Conservation (phyloP, 2,888 invertebrate species). For the Agapostemon virescens region DNA sequence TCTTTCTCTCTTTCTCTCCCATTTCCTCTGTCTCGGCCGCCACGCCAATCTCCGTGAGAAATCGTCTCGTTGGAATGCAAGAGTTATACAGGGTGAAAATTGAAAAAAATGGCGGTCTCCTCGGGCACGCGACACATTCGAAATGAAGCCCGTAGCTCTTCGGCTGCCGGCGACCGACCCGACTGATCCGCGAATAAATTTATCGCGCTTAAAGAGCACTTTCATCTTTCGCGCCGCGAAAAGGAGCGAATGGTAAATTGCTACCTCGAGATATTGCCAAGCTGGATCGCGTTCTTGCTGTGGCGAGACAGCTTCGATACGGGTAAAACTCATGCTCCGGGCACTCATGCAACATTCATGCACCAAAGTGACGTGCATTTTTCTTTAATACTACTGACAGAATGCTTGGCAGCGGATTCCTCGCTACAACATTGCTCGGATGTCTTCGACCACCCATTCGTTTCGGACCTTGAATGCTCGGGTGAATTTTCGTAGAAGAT, state of each 20-base stretch:
- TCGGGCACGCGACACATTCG: conserved; percentile 46
- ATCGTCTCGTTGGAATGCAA: conserved; percentile 65
- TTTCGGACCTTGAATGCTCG: neutral
- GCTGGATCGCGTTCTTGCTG: neutral
- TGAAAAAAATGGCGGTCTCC: conserved; percentile 56
- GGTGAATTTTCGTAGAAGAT: neutral
- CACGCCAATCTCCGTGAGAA: conserved; percentile 52
- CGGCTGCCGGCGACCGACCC: neutral
- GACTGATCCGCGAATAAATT: conserved; percentile 18
- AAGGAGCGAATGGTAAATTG: conserved; percentile 11
- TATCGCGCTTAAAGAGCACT: conserved; percentile 23
- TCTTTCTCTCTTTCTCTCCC: neutral
- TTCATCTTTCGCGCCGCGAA: conserved; percentile 6
- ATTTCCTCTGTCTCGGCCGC: neutral
- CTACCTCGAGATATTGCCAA: neutral
- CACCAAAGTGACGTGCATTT: conserved; percentile 3
- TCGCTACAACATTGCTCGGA: neutral
- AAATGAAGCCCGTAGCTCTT: conserved; percentile 47
- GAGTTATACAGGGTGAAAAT: conserved; percentile 54
- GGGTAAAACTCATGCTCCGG: neutral
- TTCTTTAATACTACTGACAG: neutral
- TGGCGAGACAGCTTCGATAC: neutral
- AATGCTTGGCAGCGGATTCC: neutral
- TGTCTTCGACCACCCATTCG: neutral
- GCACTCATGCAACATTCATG: conserved; percentile 1